phyloP scores from a whole-genome alignment of 2,797 vertebrate species.

The Centroberyx gerrardi region DNA sequence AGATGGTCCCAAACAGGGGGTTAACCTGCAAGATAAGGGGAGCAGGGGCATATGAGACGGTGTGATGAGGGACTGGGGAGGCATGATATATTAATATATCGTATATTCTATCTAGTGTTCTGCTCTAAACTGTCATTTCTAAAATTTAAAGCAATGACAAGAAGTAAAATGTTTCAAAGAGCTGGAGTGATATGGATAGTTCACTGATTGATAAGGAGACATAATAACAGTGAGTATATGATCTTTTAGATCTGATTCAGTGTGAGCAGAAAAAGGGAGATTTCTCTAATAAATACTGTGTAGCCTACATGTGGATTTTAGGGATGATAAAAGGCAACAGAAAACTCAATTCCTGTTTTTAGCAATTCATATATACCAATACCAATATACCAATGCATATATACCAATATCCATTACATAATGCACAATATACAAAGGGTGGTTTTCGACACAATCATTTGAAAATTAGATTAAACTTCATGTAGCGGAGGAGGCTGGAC shows the following conservation, averaged over 20 bases:
- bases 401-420: neutral
- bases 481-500: neutral
- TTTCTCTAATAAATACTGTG: neutral
- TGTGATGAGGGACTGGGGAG: conserved; percentile 56
- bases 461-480: neutral
- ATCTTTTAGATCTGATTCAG: neutral
- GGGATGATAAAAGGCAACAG: neutral
- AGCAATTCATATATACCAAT: no score
- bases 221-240: neutral
- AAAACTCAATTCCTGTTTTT: neutral
- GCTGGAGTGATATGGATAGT: neutral
- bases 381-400: neutral
- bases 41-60: conserved; percentile 69
- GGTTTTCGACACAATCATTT: neutral
- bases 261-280: no score
- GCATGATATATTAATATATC: neutral
- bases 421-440: neutral
- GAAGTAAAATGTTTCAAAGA: neutral
- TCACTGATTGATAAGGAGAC: neutral
- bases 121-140: neutral
- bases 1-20: conserved; percentile 95
- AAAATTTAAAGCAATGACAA: neutral
- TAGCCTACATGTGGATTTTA: neutral
- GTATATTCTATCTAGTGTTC: neutral
- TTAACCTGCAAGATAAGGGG: conserved; percentile 85